These are phyloP conservation scores for Fundulus diaphanus DNA, from an alignment of 2,797 vertebrate genomes.

Conservation along the genomic window DNA sequence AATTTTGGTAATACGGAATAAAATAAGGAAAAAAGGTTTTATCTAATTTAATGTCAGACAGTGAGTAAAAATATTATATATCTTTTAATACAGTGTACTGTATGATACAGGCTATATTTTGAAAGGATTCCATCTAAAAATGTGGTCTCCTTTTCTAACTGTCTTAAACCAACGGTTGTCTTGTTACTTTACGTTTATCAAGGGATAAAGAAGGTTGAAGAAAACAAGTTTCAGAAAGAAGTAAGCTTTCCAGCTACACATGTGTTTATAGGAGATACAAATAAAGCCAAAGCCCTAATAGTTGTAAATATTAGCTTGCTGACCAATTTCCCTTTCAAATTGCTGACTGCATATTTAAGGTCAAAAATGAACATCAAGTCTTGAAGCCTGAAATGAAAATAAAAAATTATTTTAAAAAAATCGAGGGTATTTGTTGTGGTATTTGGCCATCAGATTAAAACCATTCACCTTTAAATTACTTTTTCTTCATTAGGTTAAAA, in stretches of 20 bases:
- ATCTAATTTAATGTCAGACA: neutral
- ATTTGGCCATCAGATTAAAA: neutral
- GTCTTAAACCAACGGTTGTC: too few species aligned
- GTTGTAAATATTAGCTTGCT: neutral
- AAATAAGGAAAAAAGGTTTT: neutral
- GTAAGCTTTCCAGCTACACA: neutral
- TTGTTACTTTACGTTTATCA: too few species aligned
- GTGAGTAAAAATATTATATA: too few species aligned
- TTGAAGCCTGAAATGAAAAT: neutral
- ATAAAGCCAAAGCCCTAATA: neutral
- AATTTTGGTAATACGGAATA: too few species aligned
- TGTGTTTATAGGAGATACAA: neutral
- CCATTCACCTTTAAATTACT: neutral
- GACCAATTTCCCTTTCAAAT: too few species aligned
- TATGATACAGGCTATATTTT: too few species aligned
- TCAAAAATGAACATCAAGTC: neutral
- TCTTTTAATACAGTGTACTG: too few species aligned
- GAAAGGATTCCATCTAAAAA: too few species aligned
- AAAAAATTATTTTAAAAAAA: neutral
- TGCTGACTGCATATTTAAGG: neutral
- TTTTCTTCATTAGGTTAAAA: slow-evolving; percentile 3
- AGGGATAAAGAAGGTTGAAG: too few species aligned
- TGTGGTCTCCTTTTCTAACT: too few species aligned
- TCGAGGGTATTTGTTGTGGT: neutral
- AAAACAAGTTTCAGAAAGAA: too few species aligned